phyloP scores from a whole-genome alignment of 2,797 vertebrate genomes.

The Helarctos malayanus region DNA sequence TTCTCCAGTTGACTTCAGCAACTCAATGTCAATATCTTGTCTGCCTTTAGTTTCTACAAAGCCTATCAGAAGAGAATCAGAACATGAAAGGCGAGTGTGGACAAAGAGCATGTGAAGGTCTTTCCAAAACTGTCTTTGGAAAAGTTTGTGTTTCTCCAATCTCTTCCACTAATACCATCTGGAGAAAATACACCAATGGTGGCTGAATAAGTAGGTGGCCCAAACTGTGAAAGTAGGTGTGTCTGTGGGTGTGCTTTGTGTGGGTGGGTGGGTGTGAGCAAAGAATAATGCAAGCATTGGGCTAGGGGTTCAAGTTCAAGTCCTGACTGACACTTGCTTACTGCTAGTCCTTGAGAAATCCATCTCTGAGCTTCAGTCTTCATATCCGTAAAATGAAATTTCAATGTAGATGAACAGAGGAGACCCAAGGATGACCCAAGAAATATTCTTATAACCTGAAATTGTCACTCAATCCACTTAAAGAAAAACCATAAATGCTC shows the following conservation, averaged over 20 bases:
- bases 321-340: not conserved
- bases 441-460: not conserved
- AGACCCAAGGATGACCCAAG: not conserved
- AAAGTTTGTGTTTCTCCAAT: slow-evolving; percentile 2
- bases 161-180: not conserved
- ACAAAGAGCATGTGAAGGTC: not conserved
- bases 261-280: not conserved
- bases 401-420: not conserved
- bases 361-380: not conserved
- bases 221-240: rapidly evolving
- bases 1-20: not conserved
- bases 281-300: not conserved
- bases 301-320: not conserved
- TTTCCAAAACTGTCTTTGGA: not conserved
- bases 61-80: not conserved
- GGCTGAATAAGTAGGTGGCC: not conserved
- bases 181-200: not conserved
- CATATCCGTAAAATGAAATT: not conserved
- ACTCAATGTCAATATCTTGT: not conserved
- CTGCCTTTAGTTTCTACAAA: not conserved
- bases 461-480: not conserved
- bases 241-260: not conserved
- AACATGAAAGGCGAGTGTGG: not conserved
- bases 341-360: not conserved
- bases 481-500: not conserved